Base-by-base conservation (phyloP, 1,140 invertebrate species). In the Drosophila grimshawi region DNA sequence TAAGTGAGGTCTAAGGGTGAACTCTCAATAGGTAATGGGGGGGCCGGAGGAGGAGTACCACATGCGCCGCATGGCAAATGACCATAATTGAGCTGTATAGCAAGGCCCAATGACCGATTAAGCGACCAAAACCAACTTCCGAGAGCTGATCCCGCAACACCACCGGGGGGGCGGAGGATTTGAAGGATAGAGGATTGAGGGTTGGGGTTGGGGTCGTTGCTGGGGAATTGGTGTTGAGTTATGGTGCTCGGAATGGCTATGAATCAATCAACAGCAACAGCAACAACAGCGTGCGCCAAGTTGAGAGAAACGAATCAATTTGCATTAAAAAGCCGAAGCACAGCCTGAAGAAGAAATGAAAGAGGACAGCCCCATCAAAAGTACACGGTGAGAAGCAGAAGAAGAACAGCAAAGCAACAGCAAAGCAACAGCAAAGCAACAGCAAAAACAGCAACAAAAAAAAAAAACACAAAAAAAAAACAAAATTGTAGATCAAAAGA, bases 41-140 rank as follows among this genome's bases (percentile, higher is more conserved):
- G 19, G 19, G 19, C 63, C 55, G 19, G 19, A 19, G 19, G 19
- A 53, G 46, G 53, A 52, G 55, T 45, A 65, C 29, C 53, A 66
- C 45, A 56, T 86, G 78, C 74, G 75, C 69, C 81, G 86, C 81
- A 86, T 86, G 81, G 81, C 83, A 79, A 86, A 88, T 81, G 83
- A 73, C 64, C 82, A 88, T 86, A 86, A 86, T 86, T 88, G 82
- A 86, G 82, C 82, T 81, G 83, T 88, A 86, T 82, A 86, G 88
- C 82, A 88, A 86, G 70, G 83, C 82, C 82, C 82, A 86, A 86
- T 88, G 83, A 88, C 79, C 82, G 82, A 86, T 86, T 86, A 86
- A 88, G 79, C 82, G 81, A 74, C 64, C 78, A 85, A 86, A 76
- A 49, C 79, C 74, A 60, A 67, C 61, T 71, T 71, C 32, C 56